A percentile compares a stretch with the other conserved stretches of the same genome.
Conservation (phyloP, 1,140 invertebrate species). For the Caenorhabditis elegans region WBcel235 BX284604.4:11121001-11121500, state of each 20-base stretch:
- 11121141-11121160: conserved; percentile 97
- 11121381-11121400: conserved; percentile 74
- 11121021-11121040: conserved; percentile 74
- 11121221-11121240: conserved; percentile 92
- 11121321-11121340: conserved; percentile 91
- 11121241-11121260: conserved; percentile 84
- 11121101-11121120: conserved; percentile 89
- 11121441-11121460: conserved; percentile 95
- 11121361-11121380: conserved; percentile 66
- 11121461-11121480: conserved; percentile 97
- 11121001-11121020: conserved; percentile 85
- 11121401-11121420: conserved; percentile 75
- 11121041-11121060: conserved; percentile 73
- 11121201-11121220: conserved; percentile 81
- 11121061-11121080: conserved; percentile 97
- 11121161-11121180: conserved; percentile 78
- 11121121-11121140: conserved; percentile 86
- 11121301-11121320: conserved; percentile 96
- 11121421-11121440: conserved; percentile 90
- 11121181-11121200: conserved; percentile 88
- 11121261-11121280: conserved; percentile 83
- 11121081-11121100: conserved; percentile 88
- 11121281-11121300: conserved; percentile 99
- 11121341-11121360: conserved; percentile 80
- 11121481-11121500: conserved; percentile 85